Evolutionary conservation across 2,797 vertebrate genomes (phyloP).

Genomic region (Semotilus atromaculatus): DNA sequence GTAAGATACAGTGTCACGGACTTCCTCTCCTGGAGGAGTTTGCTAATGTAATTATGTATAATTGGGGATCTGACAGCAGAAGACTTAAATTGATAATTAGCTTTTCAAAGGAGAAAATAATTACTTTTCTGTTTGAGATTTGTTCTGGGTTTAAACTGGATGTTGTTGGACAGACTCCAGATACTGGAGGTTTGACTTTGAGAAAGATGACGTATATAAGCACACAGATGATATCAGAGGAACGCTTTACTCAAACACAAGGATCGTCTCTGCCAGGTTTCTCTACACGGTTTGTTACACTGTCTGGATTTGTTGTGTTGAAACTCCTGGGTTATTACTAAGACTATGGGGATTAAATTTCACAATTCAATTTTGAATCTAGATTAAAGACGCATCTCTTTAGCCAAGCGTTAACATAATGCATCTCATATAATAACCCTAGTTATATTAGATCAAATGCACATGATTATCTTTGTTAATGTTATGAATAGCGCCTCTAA

Average conservation of each 20-base stretch:
- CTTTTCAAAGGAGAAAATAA: slow-evolving; percentile 51
- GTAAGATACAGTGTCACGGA: slow-evolving; percentile 13
- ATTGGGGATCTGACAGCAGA: slow-evolving; percentile 59
- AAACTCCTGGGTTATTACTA: neutral
- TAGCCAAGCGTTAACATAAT: too few relatives aligned
- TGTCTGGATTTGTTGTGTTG: slow-evolving; percentile 3
- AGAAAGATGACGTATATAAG: slow-evolving; percentile 28
- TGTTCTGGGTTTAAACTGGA: slow-evolving; percentile 15
- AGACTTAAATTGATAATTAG: slow-evolving; percentile 50
- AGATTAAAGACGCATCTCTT: too few relatives aligned
- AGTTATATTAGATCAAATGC: too few relatives aligned
- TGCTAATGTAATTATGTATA: slow-evolving; percentile 58
- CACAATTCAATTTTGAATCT: neutral
- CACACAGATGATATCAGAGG: slow-evolving; percentile 1
- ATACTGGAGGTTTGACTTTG: slow-evolving; percentile 37
- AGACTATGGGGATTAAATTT: neutral
- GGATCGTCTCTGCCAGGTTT: too few relatives aligned
- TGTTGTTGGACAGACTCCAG: slow-evolving; percentile 27
- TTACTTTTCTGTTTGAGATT: slow-evolving; percentile 47
- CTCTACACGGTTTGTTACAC: neutral
- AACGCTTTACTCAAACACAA: neutral
- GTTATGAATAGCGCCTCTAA: too few relatives aligned
- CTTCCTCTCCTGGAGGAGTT: slow-evolving; percentile 53
- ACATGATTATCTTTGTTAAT: neutral
- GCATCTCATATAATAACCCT: too few relatives aligned